phyloP scores from a whole-genome alignment of 2,113 vertebrate species.

The Paralichthys olivaceus region DNA sequence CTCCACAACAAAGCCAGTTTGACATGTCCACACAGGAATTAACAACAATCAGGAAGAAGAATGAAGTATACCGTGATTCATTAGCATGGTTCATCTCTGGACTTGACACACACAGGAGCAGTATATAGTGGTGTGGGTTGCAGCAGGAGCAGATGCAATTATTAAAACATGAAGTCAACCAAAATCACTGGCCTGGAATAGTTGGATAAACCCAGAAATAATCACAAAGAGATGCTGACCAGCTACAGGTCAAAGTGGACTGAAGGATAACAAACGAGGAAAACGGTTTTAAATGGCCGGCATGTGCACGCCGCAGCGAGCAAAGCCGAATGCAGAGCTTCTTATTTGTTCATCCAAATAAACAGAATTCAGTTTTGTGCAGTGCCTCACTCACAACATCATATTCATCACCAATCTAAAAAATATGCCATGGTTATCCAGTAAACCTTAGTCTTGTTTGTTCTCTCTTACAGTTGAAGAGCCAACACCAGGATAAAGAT shows the following conservation, averaged over 20 bases:
- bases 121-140: neutral
- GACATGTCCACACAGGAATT: constrained; percentile 9
- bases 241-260: neutral
- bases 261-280: neutral
- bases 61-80: constrained; percentile 7
- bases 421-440: neutral
- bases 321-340: neutral
- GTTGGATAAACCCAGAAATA: neutral
- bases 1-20: constrained; percentile 4
- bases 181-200: neutral
- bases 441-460: neutral
- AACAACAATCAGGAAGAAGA: neutral
- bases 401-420: constrained; percentile 2
- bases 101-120: neutral
- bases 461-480: constrained; percentile 26
- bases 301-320: neutral
- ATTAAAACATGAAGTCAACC: neutral
- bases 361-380: neutral
- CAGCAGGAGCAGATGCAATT: neutral
- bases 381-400: neutral
- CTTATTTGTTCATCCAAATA: constrained; percentile 31
- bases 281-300: neutral
- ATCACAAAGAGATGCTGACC: constrained; percentile 13
- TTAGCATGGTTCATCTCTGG: neutral
- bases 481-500: constrained; percentile 32